Evolutionary conservation across 2,113 vertebrate species (phyloP), one percentile per base, ranked within the genome.

Genomic region (Loxodonta africana): DNA sequence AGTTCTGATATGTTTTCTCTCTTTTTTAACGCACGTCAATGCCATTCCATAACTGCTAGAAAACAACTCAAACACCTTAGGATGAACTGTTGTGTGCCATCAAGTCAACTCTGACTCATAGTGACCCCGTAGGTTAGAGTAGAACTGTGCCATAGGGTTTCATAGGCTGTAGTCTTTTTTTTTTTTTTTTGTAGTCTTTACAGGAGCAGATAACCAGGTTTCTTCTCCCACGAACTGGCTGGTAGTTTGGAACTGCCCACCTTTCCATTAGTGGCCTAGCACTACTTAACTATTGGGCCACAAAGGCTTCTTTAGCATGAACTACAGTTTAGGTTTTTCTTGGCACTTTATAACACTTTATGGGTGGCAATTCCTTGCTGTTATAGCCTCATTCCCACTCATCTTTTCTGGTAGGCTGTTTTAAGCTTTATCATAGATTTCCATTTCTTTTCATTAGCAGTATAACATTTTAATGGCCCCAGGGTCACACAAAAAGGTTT

Each of bases 311-410:
- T 53, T 53, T 53, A 53, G 33, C 74, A 20, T 69, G 44, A 85
- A 60, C n/a, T 25, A 4, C 15, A 81, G 51, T 53, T 53, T 12
- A 71, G 25, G 63, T 26, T 65, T 65, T 53, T 7, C 51, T 53
- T 53, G 51, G 51, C 51, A 53, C 12, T 53, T 53, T 53, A 12
- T 53, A 41, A 2, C 5, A 44, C 73, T 71, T 87, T 23, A 15
- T 26, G 20, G 33, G 48, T 33, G 28, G 14, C 37, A n/a, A 91
- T 10, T 71, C 11, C 26, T 82, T 83, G 33, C 23, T 5, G 57
- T 2, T 51, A 3, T 30, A n/a, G 18, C 1, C 8, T 91, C 9
- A 6, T 5, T 0, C 14, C 23, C 37, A 76, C 10, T 1, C 8
- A 21, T 83, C 26, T 89, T n/a, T 88, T 80, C 63, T 76, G 41